A percentile compares a stretch with the other conserved stretches of the same genome.
Evolutionary conservation across 2,797 vertebrate genomes (phyloP).

Genomic region (Chelon auratus): DNA sequence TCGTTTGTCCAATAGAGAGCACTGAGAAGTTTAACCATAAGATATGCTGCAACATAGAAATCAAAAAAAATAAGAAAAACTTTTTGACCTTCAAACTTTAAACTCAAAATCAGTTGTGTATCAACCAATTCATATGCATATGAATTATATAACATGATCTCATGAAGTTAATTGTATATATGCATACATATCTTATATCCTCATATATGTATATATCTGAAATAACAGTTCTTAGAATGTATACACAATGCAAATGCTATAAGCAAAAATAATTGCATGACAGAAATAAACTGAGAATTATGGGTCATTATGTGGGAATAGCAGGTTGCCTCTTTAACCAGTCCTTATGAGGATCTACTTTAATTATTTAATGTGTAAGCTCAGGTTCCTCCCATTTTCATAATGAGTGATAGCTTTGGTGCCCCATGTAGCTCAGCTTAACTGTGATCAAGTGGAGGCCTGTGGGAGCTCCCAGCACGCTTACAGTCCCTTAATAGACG

Average conservation of each 20-base stretch:
- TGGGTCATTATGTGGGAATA: background rate
- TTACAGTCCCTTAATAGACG: conserved; percentile 79
- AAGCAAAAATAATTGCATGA: background rate
- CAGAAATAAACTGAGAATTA: background rate
- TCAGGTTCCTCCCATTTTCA: conserved; percentile 65
- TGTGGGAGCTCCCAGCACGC: conserved; percentile 88
- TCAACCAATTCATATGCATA: background rate
- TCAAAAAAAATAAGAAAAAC: background rate
- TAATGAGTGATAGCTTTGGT: conserved; percentile 71
- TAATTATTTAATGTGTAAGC: conserved; percentile 67
- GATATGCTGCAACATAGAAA: background rate
- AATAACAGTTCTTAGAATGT: background rate
- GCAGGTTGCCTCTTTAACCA: conserved; percentile 25
- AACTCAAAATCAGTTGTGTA: background rate
- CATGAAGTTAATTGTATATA: too few relatives aligned
- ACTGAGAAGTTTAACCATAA: background rate
- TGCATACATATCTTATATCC: background rate
- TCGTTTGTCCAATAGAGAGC: background rate
- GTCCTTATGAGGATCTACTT: conserved; percentile 39
- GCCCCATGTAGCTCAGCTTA: conserved; percentile 78
- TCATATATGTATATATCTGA: background rate
- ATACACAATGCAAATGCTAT: background rate
- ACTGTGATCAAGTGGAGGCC: conserved; percentile 91
- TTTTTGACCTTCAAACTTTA: background rate
- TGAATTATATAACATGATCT: background rate